Percentiles rank a stretch among this genome's conserved stretches.
phyloP scores from a whole-genome alignment of 1,140 invertebrate species.

The Dendrolimus punctatus region DNA sequence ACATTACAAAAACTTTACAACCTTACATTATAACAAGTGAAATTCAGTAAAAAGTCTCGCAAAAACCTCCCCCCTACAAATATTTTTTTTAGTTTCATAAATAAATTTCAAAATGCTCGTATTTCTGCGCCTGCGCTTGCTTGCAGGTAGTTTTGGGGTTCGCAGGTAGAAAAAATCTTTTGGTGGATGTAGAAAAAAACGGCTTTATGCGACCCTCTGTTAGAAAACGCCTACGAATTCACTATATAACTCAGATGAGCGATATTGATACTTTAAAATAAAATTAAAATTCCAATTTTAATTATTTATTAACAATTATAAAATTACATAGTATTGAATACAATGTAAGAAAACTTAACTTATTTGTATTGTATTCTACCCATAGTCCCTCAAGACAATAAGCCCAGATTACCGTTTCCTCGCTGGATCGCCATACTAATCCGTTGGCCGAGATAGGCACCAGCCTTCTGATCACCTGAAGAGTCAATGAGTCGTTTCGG shows the following conservation, averaged over 20 bases:
- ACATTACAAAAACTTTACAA: constrained; percentile 5
- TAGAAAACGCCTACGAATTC: constrained; percentile 46
- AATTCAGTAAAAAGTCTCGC: constrained; percentile 8
- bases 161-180: constrained; percentile 63
- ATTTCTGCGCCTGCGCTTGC: constrained; percentile 45
- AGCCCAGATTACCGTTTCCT: no score
- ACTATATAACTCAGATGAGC: constrained; percentile 15
- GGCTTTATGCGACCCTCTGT: constrained; percentile 53
- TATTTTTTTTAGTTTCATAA: constrained; percentile 2
- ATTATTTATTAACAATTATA: no score
- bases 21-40: constrained; percentile 8
- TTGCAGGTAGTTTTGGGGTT: constrained; percentile 48
- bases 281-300: neutral
- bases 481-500: no score
- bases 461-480: no score
- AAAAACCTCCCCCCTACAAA: constrained; percentile 5
- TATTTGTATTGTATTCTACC: no score
- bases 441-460: no score
- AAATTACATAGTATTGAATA: no score
- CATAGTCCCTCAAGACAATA: no score
- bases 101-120: constrained; percentile 10
- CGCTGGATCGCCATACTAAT: no score
- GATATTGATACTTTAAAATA: constrained; percentile 28
- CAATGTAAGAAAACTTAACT: neutral
- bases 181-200: constrained; percentile 46